phyloP scores from a whole-genome alignment of 2,113 vertebrate genomes.

The Ciconia stormi region DNA sequence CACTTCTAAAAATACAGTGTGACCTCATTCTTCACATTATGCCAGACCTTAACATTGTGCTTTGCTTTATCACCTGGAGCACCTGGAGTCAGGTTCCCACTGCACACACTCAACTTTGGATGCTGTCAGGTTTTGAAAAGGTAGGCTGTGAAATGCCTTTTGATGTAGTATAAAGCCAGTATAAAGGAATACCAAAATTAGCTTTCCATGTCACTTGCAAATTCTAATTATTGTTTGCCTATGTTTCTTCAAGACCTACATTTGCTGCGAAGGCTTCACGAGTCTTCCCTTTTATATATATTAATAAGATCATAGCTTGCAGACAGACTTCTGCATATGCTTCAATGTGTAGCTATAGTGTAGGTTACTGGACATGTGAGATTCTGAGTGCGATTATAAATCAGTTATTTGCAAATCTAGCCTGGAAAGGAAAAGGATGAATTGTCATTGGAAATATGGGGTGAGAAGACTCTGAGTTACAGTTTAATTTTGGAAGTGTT shows the following conservation, averaged over 20 bases:
- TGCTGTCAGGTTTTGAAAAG: slow-evolving; percentile 43
- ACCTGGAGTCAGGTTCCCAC: slow-evolving; percentile 47
- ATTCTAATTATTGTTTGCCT: slow-evolving; percentile 26
- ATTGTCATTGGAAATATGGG: neutral
- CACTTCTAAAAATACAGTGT: slow-evolving; percentile 54
- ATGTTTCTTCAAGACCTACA: neutral
- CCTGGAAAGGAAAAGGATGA: neutral
- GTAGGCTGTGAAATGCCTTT: neutral
- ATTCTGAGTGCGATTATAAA: neutral
- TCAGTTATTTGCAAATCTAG: neutral
- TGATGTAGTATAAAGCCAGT: neutral
- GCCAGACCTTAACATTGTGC: neutral
- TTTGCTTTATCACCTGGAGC: slow-evolving; percentile 51
- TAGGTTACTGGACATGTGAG: neutral
- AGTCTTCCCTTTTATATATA: neutral
- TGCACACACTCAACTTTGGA: neutral
- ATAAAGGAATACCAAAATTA: slow-evolving; percentile 15
- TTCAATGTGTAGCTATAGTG: neutral
- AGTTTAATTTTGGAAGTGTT: neutral
- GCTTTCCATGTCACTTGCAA: neutral
- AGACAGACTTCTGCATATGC: neutral
- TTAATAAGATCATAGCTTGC: neutral
- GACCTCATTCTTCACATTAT: slow-evolving; percentile 52
- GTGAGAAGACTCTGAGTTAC: neutral
- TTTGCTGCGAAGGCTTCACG: slow-evolving; percentile 13